phyloP scores from a whole-genome alignment of 2,113 vertebrate species.

The Laterallus jamaicensis region DNA sequence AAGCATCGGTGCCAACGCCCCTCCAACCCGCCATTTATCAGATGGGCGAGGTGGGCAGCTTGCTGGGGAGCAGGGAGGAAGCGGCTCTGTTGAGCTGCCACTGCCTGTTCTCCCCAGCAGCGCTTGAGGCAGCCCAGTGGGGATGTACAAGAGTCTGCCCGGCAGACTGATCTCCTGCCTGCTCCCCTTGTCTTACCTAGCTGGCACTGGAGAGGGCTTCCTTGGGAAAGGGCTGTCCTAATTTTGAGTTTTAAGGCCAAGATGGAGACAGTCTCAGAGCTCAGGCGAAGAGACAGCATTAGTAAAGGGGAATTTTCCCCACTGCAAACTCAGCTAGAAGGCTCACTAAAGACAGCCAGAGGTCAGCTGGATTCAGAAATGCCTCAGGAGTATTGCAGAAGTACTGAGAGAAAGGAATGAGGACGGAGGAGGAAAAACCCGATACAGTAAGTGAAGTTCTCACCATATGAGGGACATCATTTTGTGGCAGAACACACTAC shows the following conservation, averaged over 20 bases:
- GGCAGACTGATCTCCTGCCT: neutral
- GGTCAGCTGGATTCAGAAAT: neutral
- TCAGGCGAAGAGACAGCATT: neutral
- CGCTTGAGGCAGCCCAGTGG: rapidly evolving
- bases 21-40: neutral
- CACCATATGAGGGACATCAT: neutral
- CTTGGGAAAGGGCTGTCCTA: neutral
- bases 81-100: rapidly evolving
- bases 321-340: neutral
- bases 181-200: neutral
- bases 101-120: neutral
- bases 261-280: neutral
- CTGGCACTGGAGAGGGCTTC: neutral
- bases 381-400: neutral
- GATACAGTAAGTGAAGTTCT: neutral
- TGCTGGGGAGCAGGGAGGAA: neutral
- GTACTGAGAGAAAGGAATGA: neutral
- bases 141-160: neutral
- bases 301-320: neutral
- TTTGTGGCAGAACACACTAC: neutral
- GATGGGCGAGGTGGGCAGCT: neutral
- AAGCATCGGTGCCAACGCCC: neutral
- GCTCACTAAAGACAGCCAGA: neutral
- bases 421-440: neutral
- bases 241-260: neutral